phyloP scores from a whole-genome alignment of 2,113 vertebrate species.

The Pipa parva region DNA sequence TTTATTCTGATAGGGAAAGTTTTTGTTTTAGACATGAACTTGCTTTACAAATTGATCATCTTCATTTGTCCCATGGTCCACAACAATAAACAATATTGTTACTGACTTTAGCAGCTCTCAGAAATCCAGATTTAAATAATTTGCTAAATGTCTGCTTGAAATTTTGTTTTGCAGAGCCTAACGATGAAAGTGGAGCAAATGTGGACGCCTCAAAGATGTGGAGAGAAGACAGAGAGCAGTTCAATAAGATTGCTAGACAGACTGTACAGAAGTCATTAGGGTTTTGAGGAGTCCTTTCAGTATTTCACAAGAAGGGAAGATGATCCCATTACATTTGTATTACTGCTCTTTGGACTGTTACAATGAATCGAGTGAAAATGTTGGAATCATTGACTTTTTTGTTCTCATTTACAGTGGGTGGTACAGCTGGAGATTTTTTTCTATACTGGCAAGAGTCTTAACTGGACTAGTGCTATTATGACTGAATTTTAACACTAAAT shows the following conservation, averaged over 20 bases:
- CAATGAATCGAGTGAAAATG: neutral
- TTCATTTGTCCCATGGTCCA: no score
- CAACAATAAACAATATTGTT: no score
- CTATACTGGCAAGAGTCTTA: no score
- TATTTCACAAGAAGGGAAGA: slow-evolving; percentile 7
- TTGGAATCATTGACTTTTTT: neutral
- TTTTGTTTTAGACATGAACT: no score
- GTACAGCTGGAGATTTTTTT: neutral
- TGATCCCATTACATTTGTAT: neutral
- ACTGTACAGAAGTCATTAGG: slow-evolving; percentile 90
- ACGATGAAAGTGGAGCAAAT: slow-evolving; percentile 93
- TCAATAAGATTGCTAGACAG: slow-evolving; percentile 85
- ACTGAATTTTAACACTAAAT: neutral
- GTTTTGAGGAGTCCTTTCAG: slow-evolving; percentile 56
- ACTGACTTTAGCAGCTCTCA: no score
- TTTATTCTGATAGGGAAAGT: no score
- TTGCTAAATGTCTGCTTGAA: neutral
- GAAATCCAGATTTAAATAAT: no score
- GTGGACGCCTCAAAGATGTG: slow-evolving; percentile 97
- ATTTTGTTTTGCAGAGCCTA: slow-evolving; percentile 76
- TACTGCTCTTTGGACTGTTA: slow-evolving; percentile 6
- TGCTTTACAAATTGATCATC: no score
- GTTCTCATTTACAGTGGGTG: neutral
- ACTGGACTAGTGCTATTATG: no score
- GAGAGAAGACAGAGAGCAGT: slow-evolving; percentile 91